A percentile compares a stretch with the other conserved stretches of the same genome.
These are phyloP conservation scores for Podargus strigoides DNA, from an alignment of 2,797 vertebrate genomes.

Conservation along the genomic window DNA sequence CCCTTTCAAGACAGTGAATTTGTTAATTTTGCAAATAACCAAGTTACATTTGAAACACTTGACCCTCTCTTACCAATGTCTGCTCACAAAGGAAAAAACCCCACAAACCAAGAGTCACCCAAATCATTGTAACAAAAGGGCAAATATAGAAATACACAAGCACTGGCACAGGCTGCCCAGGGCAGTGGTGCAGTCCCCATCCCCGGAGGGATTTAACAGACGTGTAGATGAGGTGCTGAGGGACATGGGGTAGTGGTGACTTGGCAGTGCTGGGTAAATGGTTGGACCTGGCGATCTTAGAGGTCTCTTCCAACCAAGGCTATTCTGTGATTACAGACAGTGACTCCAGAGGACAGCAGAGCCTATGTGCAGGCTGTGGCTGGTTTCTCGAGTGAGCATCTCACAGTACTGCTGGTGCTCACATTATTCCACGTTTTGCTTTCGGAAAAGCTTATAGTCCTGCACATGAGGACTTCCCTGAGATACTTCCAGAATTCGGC, in stretches of 20 bases:
- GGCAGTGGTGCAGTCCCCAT: too few relatives aligned
- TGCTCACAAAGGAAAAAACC: not conserved
- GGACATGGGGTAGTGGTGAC: too few relatives aligned
- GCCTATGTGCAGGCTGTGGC: not conserved
- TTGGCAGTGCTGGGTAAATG: too few relatives aligned
- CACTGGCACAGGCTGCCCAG: too few relatives aligned
- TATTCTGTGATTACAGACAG: too few relatives aligned
- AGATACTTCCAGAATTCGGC: fast-evolving
- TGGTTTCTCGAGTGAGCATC: not conserved
- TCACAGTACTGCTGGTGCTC: too few relatives aligned
- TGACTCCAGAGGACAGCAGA: not conserved
- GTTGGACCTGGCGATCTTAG: too few relatives aligned
- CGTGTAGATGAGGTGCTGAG: too few relatives aligned
- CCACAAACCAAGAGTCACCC: not conserved
- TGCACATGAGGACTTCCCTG: not conserved
- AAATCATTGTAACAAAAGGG: not conserved
- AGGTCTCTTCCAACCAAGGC: too few relatives aligned
- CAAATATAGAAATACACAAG: not conserved
- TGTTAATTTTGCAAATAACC: not conserved
- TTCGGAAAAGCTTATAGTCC: not conserved
- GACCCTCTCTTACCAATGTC: not conserved
- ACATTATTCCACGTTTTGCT: not conserved
- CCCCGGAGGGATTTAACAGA: too few relatives aligned
- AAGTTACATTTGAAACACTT: not conserved
- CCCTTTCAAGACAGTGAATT: not conserved